Conservation (phyloP, 2,888 invertebrate species). For the Conus canariensis region DNA sequence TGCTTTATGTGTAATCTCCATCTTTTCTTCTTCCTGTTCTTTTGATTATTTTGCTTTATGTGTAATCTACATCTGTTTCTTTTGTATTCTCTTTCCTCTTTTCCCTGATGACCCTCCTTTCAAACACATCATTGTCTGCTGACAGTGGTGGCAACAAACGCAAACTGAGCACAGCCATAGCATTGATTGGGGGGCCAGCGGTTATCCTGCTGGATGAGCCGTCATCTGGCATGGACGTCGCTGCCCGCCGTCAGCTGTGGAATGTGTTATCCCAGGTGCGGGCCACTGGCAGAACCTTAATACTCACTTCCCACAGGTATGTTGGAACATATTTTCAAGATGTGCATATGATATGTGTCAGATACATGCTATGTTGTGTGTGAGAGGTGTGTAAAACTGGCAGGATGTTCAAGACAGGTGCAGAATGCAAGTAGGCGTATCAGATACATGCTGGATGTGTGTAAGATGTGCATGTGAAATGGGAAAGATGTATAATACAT, state of each 20-base stretch:
- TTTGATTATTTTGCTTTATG: no score
- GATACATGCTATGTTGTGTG: conserved; percentile 47
- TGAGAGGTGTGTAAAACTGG: conserved; percentile 48
- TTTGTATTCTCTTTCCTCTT: no score
- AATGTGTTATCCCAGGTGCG: conserved; percentile 77
- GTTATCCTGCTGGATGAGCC: conserved; percentile 72
- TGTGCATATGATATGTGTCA: conserved; percentile 58
- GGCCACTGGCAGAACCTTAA: conserved; percentile 86
- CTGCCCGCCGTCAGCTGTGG: conserved; percentile 90
- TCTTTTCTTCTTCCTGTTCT: no score
- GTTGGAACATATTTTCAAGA: not conserved
- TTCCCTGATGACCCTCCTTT: no score
- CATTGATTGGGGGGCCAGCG: conserved; percentile 71
- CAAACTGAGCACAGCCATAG: conserved; percentile 72
- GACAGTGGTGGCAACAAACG: conserved; percentile 73
- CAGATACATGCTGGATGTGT: not conserved
- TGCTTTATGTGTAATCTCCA: no score
- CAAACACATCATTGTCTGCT: no score
- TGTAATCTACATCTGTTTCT: no score
- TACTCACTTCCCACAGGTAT: conserved; percentile 85
- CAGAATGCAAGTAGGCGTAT: no score
- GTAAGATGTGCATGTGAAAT: not conserved
- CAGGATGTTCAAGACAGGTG: not conserved
- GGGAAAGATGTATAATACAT: no score
- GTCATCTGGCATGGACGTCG: conserved; percentile 87